Evolutionary conservation across 1,140 invertebrate genomes (phyloP).

Genomic region (Saccostrea cuccullata): DNA sequence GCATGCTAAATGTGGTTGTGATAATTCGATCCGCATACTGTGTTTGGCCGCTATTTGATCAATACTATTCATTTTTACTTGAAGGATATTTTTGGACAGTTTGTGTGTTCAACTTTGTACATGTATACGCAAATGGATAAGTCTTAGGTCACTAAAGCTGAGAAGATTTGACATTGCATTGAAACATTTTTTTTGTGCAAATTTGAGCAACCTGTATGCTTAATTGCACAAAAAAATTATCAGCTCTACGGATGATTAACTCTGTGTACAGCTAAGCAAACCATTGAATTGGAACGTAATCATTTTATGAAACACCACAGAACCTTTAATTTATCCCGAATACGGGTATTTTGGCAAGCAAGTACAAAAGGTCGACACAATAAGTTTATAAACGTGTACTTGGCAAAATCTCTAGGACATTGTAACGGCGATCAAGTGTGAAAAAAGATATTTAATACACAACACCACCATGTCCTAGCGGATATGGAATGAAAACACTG

Average conservation of each 20-base stretch:
- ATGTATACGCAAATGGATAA: background rate
- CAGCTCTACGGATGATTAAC: conserved; percentile 26
- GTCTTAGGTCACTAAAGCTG: background rate
- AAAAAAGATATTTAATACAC: conserved; percentile 1
- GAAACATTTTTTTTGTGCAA: background rate
- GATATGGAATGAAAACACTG: conserved; percentile 5
- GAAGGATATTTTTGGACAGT: background rate
- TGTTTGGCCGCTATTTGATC: background rate
- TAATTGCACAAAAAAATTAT: background rate
- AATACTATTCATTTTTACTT: background rate
- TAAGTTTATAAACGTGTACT: conserved; percentile 10
- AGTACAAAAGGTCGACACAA: conserved; percentile 33
- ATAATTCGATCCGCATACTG: background rate
- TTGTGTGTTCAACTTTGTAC: background rate
- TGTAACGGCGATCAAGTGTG: conserved; percentile 24
- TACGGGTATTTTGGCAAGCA: conserved; percentile 13
- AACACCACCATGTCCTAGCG: background rate
- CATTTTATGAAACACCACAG: conserved; percentile 12
- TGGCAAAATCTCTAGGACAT: conserved; percentile 10
- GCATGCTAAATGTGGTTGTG: background rate
- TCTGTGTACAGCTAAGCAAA: background rate
- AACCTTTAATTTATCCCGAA: conserved; percentile 20
- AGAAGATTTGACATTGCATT: background rate
- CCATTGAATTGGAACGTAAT: conserved; percentile 21
- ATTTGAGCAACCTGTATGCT: background rate